A percentile compares a stretch with the other conserved stretches of the same genome.
These are phyloP conservation scores for Alloscopus bannaensis DNA, from an alignment of 2,888 invertebrate species.

Conservation along the genomic window DNA sequence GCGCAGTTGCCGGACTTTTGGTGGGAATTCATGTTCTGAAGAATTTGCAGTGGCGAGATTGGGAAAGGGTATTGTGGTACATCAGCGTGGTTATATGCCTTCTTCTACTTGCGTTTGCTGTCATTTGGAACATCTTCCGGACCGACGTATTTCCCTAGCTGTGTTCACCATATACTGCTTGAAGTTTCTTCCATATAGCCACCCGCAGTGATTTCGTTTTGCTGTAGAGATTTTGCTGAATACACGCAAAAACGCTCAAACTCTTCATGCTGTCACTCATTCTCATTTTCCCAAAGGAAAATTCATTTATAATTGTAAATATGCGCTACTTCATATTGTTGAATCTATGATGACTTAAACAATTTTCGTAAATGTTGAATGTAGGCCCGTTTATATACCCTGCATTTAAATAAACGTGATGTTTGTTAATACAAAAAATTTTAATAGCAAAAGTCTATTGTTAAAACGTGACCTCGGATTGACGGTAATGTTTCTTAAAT, in stretches of 20 bases:
- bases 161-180: neutral
- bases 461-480: too few species aligned
- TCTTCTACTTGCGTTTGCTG: conserved; percentile 83
- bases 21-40: conserved; percentile 88
- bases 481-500: too few species aligned
- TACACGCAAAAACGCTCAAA: neutral
- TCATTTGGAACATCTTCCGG: conserved; percentile 82
- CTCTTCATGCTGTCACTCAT: neutral
- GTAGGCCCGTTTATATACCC: too few species aligned
- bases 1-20: conserved; percentile 83
- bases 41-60: conserved; percentile 86
- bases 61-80: conserved; percentile 91
- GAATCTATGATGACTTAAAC: too few species aligned
- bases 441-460: too few species aligned
- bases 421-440: too few species aligned
- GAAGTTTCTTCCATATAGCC: too few species aligned
- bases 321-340: too few species aligned
- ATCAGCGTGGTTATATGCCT: conserved; percentile 84
- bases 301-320: too few species aligned
- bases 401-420: too few species aligned
- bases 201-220: too few species aligned
- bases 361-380: too few species aligned
- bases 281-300: neutral
- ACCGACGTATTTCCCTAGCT: conserved; percentile 65
- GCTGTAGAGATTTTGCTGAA: neutral